phyloP scores from a whole-genome alignment of 2,888 invertebrate species.

The Acholoe squamosa region DNA sequence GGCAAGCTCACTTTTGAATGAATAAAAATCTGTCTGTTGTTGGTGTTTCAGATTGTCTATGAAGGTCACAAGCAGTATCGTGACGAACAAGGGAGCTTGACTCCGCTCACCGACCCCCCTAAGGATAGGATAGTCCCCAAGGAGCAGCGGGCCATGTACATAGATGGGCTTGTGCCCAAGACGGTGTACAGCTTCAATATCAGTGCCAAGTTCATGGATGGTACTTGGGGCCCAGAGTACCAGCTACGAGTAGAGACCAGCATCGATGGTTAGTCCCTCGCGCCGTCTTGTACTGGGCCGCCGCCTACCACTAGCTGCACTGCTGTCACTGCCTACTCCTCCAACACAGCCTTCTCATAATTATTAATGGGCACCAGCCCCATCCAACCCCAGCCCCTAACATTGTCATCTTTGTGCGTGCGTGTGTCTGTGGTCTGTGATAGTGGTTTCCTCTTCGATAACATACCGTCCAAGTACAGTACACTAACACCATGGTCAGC shows the following conservation, averaged over 20 bases:
- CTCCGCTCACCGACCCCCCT: slow-evolving; percentile 69
- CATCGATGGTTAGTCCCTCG: slow-evolving; percentile 69
- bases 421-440: slow-evolving; percentile 31
- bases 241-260: slow-evolving; percentile 77
- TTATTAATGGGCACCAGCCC: not conserved
- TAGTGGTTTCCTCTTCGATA: slow-evolving; percentile 41
- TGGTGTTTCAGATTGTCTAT: slow-evolving; percentile 75
- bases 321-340: slow-evolving; percentile 53
- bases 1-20: not conserved
- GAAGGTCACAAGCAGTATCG: slow-evolving; percentile 77
- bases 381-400: slow-evolving; percentile 21
- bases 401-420: slow-evolving; percentile 44
- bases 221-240: slow-evolving; percentile 74
- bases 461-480: not conserved
- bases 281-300: slow-evolving; percentile 47
- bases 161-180: slow-evolving; percentile 78
- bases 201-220: slow-evolving; percentile 79
- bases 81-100: slow-evolving; percentile 72
- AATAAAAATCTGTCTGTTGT: slow-evolving; percentile 39
- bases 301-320: slow-evolving; percentile 54
- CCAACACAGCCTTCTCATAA: slow-evolving; percentile 49
- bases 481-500: slow-evolving; percentile 36
- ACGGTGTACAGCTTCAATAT: slow-evolving; percentile 82
- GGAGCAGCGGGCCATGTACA: slow-evolving; percentile 73
- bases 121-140: slow-evolving; percentile 71